Evolutionary conservation across 2,888 invertebrate species (phyloP).

Genomic region (Phragmatobia fuliginosa): DNA sequence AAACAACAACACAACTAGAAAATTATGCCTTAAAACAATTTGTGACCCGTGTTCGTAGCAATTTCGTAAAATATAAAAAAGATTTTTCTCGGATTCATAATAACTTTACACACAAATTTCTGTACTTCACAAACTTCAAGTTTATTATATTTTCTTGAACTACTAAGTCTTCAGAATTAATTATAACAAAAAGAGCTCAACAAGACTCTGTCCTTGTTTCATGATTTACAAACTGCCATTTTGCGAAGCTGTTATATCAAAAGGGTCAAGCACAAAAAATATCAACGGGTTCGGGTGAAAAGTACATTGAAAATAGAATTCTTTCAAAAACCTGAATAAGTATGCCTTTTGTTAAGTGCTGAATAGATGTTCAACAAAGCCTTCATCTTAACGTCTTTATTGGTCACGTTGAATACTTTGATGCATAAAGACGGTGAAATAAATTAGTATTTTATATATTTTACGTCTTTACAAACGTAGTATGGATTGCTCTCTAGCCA

Average conservation of each 20-base stretch:
- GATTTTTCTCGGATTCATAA: not conserved
- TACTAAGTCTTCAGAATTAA: constrained; percentile 21
- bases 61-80: not conserved
- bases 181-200: constrained; percentile 34
- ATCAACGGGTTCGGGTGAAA: constrained; percentile 22
- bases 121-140: constrained; percentile 1
- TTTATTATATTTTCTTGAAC: constrained; percentile 10
- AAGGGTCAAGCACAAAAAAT: constrained; percentile 35
- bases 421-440: not conserved
- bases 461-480: too few relatives aligned
- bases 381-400: not conserved
- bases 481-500: too few relatives aligned
- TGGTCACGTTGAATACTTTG: not conserved
- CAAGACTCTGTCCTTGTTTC: constrained; percentile 29
- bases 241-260: constrained; percentile 20
- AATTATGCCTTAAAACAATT: not conserved
- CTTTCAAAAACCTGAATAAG: constrained; percentile 1
- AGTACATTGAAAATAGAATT: not conserved
- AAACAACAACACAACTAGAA: not conserved
- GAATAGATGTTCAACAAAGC: not conserved
- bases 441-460: not conserved
- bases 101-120: not conserved
- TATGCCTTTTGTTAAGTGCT: not conserved
- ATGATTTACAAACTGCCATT: constrained; percentile 35
- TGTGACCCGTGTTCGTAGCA: not conserved